Evolutionary conservation across 2,888 invertebrate species (phyloP), one percentile per base, ranked within the genome.

Genomic region (Dascillus cervinus): DNA sequence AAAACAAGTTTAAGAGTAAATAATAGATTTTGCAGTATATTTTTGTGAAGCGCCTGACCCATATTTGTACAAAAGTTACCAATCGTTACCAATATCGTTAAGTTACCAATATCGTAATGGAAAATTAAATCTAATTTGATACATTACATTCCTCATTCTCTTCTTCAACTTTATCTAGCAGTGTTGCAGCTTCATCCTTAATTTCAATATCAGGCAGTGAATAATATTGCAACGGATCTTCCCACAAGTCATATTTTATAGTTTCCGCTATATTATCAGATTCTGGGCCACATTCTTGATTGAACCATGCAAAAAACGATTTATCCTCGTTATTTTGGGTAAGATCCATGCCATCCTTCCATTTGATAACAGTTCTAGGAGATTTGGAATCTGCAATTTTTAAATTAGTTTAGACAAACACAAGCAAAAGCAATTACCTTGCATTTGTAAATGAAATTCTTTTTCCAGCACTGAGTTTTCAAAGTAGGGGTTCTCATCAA

Each of bases 161-260:
- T n/a, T n/a, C n/a, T n/a, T n/a, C n/a, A n/a, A n/a, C n/a, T n/a
- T n/a, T n/a, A n/a, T n/a, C n/a, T n/a, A n/a, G n/a, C n/a, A n/a
- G n/a, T n/a, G n/a, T n/a, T n/a, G n/a, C n/a, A n/a, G n/a, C 69
- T 9, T 79, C 80, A 55, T 81, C 80, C 52, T 82, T 81, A 35
- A 78, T 76, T 49, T 82, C 82, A 55, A 82, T 78, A 58, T 85
- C 85, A 43, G 84, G 80, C 39, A 72, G 70, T 48, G 87, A 65
- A 65, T 82, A 88, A 71, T 89, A 90, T 70, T 89, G 75, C 41
- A 77, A 69, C 24, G 89, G 88, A 67, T 89, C 89, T 28, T 83
- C 80, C 85, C 86, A 89, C 60, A 89, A 74, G 59, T 89, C 89
- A 60, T 90, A 89, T 65, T 88, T 89, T 48, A 85, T 80, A 26